Base-by-base conservation (phyloP, 2,113 vertebrate species). In the Nycticebus coucang region DNA sequence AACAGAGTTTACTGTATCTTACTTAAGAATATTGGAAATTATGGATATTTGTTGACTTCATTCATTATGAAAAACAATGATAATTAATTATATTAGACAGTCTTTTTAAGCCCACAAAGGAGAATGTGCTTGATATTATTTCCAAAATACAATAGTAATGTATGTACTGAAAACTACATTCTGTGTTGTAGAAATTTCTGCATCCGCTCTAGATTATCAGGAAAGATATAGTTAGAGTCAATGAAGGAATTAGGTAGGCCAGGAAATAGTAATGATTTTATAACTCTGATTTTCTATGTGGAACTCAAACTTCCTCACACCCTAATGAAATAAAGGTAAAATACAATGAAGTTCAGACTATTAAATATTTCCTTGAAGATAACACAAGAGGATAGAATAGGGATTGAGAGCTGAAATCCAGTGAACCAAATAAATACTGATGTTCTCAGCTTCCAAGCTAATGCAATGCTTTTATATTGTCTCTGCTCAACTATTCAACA, bases 351-450 rank as follows among this genome's bases (percentile, higher is more conserved):
- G 19, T 69, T 94, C 69, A 37, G 14, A 60, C 71, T 90, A 57
- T 72, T 69, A 68, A 90, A 62, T 89, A 87, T 59, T 90, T 93
- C 21, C 64, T 96, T 94, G n/a, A 95, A 59, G 28, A 68, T 87
- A 80, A 64, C 71, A 2, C 86, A 69, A 92, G 37, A 92, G 28
- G 83, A 74, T 12, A 77, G n/a, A 87, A 19, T 84, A 59, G 19
- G 53, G 33, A 71, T 30, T 87, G 33, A 59, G 37, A 94, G 13
- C 55, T 84, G 2, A 50, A 87, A 92, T n/a, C 50, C 79, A 62
- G 0, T 89, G 33, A 94, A 11, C 30, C 62, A 92, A 57, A 6
- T 17, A 24, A 92, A 95, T 64, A n/a, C 35, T 74, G 11, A 59
- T 90, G 14, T 85, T 85, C 41, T 95, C 68, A 84, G 41, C 59